phyloP scores from a whole-genome alignment of 2,797 vertebrate genomes.

The Helarctos malayanus region DNA sequence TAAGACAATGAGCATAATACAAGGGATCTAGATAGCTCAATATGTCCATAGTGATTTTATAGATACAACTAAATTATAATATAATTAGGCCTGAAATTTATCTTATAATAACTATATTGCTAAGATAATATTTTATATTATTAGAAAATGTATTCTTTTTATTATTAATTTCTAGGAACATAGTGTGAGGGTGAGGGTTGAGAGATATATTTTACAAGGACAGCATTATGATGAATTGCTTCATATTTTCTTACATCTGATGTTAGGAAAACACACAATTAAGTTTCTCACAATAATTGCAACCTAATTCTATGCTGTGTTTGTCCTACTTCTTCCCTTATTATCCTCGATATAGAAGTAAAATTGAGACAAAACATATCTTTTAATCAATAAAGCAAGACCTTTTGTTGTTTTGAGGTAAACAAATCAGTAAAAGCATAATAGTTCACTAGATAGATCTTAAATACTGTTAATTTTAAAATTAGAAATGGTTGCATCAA shows the following conservation, averaged over 20 bases:
- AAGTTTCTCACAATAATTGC: not conserved
- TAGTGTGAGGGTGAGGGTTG: accelerated
- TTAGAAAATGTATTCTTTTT: not conserved
- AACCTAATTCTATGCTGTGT: not conserved
- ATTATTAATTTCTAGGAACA: not conserved
- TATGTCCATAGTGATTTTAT: not conserved
- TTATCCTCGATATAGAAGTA: not conserved
- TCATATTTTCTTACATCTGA: not conserved
- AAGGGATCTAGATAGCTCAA: not conserved
- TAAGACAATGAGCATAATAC: not conserved
- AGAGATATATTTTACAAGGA: not conserved
- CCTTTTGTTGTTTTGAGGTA: not conserved
- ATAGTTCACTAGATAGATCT: not conserved
- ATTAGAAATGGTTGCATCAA: slow-evolving; percentile 16
- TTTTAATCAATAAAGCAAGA: not conserved
- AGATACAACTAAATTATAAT: not conserved
- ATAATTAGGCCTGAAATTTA: not conserved
- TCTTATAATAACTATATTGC: not conserved
- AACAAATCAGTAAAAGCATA: slow-evolving; percentile 21
- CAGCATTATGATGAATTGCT: not conserved
- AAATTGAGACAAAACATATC: not conserved
- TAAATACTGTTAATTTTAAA: not conserved
- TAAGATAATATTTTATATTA: not conserved
- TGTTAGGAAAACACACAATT: not conserved
- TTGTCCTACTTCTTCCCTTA: not conserved